Evolutionary conservation across 1,140 invertebrate genomes (phyloP).

Genomic region (Temnothorax nylanderi): DNA sequence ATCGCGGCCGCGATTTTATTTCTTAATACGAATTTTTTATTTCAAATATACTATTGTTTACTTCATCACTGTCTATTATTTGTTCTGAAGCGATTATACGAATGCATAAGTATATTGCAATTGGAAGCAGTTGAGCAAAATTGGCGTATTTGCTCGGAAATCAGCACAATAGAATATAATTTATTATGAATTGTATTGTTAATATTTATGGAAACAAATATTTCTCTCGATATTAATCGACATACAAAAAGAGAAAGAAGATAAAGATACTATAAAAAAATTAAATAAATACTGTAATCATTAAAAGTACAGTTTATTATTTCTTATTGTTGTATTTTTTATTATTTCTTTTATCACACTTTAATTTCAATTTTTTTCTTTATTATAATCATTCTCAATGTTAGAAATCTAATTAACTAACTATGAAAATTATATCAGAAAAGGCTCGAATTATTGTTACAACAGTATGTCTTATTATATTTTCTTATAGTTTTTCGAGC

Average conservation of each 20-base stretch:
- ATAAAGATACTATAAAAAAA: neutral
- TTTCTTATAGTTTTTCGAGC: neutral
- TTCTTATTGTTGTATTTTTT: neutral
- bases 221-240: neutral
- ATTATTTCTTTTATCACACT: neutral
- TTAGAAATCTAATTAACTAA: neutral
- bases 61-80: neutral
- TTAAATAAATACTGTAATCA: neutral
- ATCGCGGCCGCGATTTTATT: neutral
- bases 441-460: neutral
- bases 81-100: neutral
- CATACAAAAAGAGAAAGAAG: neutral
- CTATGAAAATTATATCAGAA: neutral
- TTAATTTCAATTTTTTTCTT: neutral
- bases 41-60: neutral
- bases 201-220: neutral
- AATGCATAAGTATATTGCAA: neutral
- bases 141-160: constrained; percentile 22
- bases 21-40: constrained; percentile 8
- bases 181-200: neutral
- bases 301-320: neutral
- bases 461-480: neutral
- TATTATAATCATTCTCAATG: neutral
- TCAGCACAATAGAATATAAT: neutral
- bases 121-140: constrained; percentile 26